Base-by-base conservation (phyloP, 2,797 vertebrate genomes). In the Calcarius lapponicus region DNA sequence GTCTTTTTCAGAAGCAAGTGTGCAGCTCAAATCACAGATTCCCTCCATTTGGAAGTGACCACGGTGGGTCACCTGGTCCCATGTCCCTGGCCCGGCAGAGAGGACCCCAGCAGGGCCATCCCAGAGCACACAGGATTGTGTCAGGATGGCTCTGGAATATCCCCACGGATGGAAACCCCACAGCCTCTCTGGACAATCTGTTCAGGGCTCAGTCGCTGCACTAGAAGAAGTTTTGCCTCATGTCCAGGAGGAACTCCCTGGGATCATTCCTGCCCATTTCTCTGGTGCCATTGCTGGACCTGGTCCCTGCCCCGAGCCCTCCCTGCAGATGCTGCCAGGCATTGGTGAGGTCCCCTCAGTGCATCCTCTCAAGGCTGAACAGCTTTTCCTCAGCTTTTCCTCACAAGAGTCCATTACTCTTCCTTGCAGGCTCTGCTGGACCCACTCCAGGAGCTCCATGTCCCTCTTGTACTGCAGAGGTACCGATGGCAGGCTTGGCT, bases 401-500 rank as follows among this genome's bases (percentile, higher is more conserved):
- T 48, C 2, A 1, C 34, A 15, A 66, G 31, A 54, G 8, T 32
- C 45, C 4, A 4, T 78, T 53, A 17, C 47, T 47, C n/a, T 13
- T 26, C 17, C 26, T 45, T 45, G 25, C 16, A 31, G 25, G 34
- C 47, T 47, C 45, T 29, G 18, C 45, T 45, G 38, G 38, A 40
- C 21, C 34, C 6, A 7, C 58, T 10, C 29, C 51, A 71, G 51
- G 21, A 58, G 31, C 45, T 60, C 45, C 53, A 20, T 9, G 16
- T 84, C 31, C 47, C 38, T 28, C n/a, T 28, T 31, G n/a, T 13
- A 5, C 29, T 32, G 18, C 0, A 0, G 9, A 60, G 18, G 28
- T 18, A 32, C 17, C 0, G 0, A 71, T 45, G 15, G 72, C 43
- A 24, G 21, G 2, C 25, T 40, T 60, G 69, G 69, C 40, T 74